These are phyloP conservation scores for Nesoenas mayeri DNA, from an alignment of 2,113 vertebrate species.

Conservation along the genomic window DNA sequence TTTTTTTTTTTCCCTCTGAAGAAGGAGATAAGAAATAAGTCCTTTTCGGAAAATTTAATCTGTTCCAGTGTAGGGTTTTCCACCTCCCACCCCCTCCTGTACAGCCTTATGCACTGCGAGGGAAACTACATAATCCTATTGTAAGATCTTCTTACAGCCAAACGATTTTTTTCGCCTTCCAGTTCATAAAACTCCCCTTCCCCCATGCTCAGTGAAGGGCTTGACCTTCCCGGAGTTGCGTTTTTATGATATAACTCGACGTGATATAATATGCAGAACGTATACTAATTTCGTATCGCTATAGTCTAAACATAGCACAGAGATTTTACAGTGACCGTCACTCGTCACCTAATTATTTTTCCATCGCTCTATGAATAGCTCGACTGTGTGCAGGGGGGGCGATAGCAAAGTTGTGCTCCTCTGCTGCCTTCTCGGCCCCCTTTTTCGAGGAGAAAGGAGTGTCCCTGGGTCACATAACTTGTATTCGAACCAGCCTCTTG, in stretches of 20 bases:
- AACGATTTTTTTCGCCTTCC: conserved; percentile 41
- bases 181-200: conserved; percentile 58
- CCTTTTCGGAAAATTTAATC: conserved; percentile 55
- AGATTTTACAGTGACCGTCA: conserved; percentile 45
- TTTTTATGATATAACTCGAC: conserved; percentile 7
- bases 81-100: conserved; percentile 13
- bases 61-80: conserved; percentile 48
- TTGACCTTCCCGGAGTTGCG: conserved; percentile 16
- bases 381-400: not conserved
- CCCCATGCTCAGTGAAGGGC: not conserved
- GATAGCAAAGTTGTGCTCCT: not conserved
- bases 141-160: conserved; percentile 64
- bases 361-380: conserved; percentile 48
- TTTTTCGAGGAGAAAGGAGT: conserved; percentile 3
- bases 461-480: not conserved
- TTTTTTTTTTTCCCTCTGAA: not conserved
- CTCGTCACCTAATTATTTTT: conserved; percentile 66
- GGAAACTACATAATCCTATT: conserved; percentile 68
- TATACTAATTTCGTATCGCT: conserved; percentile 26
- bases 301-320: conserved; percentile 37
- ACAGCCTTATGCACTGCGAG: conserved; percentile 37
- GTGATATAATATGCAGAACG: conserved; percentile 17
- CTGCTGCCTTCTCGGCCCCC: not conserved
- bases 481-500: not conserved
- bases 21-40: conserved; percentile 62